phyloP scores from a whole-genome alignment of 2,797 vertebrate species.

The Knipowitschia caucasica region DNA sequence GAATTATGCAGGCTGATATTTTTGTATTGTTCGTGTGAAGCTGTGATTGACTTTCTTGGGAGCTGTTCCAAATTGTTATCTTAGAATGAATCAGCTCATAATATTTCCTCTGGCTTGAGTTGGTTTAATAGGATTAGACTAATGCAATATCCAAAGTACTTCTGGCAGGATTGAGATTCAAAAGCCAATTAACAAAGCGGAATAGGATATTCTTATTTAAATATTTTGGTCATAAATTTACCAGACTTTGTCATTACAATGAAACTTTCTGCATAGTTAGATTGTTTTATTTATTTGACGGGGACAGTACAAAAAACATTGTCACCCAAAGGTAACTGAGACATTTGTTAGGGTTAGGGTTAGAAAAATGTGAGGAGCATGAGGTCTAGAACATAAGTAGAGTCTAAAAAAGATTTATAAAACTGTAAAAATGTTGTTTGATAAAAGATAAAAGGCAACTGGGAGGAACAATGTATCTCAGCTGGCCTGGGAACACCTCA shows the following conservation, averaged over 20 bases:
- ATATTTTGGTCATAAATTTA: slow-evolving; percentile 20
- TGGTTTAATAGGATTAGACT: slow-evolving; percentile 67
- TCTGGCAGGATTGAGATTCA: slow-evolving; percentile 51
- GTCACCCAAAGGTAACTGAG: no score
- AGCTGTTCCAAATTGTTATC: background rate
- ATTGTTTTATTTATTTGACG: no score
- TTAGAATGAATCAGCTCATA: slow-evolving; percentile 14
- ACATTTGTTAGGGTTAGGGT: no score
- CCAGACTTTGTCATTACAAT: background rate
- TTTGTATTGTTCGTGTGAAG: no score
- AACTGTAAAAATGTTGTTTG: no score
- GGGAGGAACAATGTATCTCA: no score
- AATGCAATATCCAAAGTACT: slow-evolving; percentile 63
- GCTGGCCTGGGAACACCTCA: no score
- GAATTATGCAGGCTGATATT: no score
- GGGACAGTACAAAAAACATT: no score
- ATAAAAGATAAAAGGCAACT: no score
- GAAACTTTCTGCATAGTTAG: slow-evolving; percentile 10
- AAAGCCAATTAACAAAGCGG: slow-evolving; percentile 61
- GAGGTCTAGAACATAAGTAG: slow-evolving; percentile 8
- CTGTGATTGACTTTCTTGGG: no score
- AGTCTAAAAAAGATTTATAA: slow-evolving; percentile 13
- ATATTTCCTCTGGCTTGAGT: slow-evolving; percentile 35
- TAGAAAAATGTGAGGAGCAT: background rate
- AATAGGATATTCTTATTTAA: slow-evolving; percentile 48